phyloP scores from a whole-genome alignment of 2,113 vertebrate species.

The Atherinomorus stipes region DNA sequence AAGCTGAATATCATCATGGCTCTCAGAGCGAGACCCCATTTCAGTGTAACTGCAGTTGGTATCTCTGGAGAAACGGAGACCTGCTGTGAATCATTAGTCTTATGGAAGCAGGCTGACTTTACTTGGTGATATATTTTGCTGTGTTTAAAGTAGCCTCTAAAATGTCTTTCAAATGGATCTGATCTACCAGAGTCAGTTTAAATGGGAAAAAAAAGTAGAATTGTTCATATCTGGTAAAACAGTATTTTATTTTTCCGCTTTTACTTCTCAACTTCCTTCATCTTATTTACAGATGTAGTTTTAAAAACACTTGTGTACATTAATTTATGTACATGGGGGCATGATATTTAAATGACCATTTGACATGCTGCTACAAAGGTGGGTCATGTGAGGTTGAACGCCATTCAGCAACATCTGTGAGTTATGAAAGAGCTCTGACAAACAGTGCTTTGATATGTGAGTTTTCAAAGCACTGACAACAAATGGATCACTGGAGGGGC shows the following conservation, averaged over 20 bases:
- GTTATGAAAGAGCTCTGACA: slow-evolving; percentile 32
- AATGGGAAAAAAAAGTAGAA: not conserved
- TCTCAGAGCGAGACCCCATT: slow-evolving; percentile 30
- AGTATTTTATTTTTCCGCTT: not conserved
- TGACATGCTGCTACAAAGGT: slow-evolving; percentile 38
- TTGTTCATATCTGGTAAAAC: not conserved
- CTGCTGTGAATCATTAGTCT: slow-evolving; percentile 59
- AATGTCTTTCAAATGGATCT: slow-evolving; percentile 46
- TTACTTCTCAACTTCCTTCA: not conserved
- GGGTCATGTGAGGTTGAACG: slow-evolving; percentile 31
- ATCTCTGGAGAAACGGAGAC: slow-evolving; percentile 40
- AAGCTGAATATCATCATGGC: slow-evolving; percentile 35
- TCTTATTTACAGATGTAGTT: slow-evolving; percentile 2
- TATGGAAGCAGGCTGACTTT: slow-evolving; percentile 32
- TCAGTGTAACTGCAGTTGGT: slow-evolving; percentile 25
- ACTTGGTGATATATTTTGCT: slow-evolving; percentile 14
- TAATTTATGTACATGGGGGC: not conserved
- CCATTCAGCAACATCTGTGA: slow-evolving; percentile 31
- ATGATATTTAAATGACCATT: slow-evolving; percentile 38
- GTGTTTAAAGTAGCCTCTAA: slow-evolving; percentile 16
- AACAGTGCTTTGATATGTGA: slow-evolving; percentile 48
- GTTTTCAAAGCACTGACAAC: slow-evolving; percentile 52
- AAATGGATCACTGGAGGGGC: slow-evolving; percentile 10
- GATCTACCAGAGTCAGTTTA: slow-evolving; percentile 15
- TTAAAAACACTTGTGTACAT: not conserved